Evolutionary conservation across 2,888 invertebrate genomes (phyloP), one percentile per base, ranked within the genome.

Genomic region (Eustalomyia histrio): DNA sequence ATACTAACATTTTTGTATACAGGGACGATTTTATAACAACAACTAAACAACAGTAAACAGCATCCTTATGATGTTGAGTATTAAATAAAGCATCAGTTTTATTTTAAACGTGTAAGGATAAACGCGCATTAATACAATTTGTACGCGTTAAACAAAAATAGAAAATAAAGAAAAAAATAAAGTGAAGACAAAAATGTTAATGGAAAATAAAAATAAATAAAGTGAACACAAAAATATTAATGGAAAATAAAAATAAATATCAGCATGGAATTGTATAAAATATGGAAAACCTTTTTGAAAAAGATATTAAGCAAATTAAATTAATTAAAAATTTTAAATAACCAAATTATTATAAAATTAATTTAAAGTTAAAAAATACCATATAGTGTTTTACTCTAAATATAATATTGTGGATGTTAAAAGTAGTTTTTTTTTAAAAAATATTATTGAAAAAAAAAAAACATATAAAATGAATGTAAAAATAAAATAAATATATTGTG

Each of bases 51-150:
- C 50, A 60, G 21, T 43, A 61, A 21, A 33, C 21, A 80, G 80
- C 80, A 74, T 76, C 76, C 55, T 76, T 50, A 55, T 60, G 69
- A 65, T 74, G 55, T 69, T 76, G 39, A 55, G 50, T 53, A 65
- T 69, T 61, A 60, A 43, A 65, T 76, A 16, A 69, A 76, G 69
- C 73, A 71, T 80, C 73, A 80, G 80, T 80, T 80, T 80, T 76
- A 60, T 69, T 76, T 74, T 55, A 76, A 73, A 73, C 73, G 73
- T 76, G 58, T 65, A 80, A 60, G 64, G 76, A 76, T 76, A 74
- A 69, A 65, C 73, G 65, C 58, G 69, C 64, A 50, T 57, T 50
- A 17, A 65, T 43, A 16, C n/a, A n/a, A 58, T 68, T 7, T 16
- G 9, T 29, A 68, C 47, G 64, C 39, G 35, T 43, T n/a, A 33